These are phyloP conservation scores for Leucophenga varia DNA, from an alignment of 1,140 invertebrate genomes.

Conservation along the genomic window DNA sequence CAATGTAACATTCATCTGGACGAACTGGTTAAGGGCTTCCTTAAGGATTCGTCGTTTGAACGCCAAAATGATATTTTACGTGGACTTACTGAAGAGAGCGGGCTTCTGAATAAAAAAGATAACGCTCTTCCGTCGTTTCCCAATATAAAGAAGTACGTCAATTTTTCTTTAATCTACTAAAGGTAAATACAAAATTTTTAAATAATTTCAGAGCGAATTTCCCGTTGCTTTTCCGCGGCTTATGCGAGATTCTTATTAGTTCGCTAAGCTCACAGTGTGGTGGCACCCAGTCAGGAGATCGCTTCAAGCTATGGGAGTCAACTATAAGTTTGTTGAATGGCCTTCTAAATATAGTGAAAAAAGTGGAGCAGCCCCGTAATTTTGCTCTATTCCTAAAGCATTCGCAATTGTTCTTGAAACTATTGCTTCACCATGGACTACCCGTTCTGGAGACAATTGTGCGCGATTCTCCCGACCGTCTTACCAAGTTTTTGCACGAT, in stretches of 20 bases:
- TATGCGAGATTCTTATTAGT: constrained; percentile 59
- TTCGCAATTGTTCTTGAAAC: constrained; percentile 64
- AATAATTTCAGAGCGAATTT: constrained; percentile 59
- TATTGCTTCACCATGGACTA: constrained; percentile 76
- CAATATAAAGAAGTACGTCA: constrained; percentile 61
- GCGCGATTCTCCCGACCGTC: constrained; percentile 63
- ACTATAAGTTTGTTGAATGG: constrained; percentile 61
- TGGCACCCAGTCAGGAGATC: constrained; percentile 52
- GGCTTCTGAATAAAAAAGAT: constrained; percentile 39
- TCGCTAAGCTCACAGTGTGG: constrained; percentile 54
- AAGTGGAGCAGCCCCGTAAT: constrained; percentile 62
- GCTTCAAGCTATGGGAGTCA: constrained; percentile 65
- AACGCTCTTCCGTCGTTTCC: constrained; percentile 61
- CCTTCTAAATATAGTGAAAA: constrained; percentile 64
- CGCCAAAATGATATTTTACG: constrained; percentile 42
- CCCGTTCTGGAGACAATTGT: constrained; percentile 69
- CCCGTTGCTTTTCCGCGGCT: constrained; percentile 61
- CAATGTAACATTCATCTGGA: constrained; percentile 47
- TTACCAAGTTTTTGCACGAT: constrained; percentile 64
- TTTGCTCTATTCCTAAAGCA: constrained; percentile 63
- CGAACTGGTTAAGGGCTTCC: constrained; percentile 58
- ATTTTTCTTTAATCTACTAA: too few relatives aligned
- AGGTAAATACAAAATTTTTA: too few relatives aligned
- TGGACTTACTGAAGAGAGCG: constrained; percentile 39
- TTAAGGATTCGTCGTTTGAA: constrained; percentile 31